Evolutionary conservation across 2,797 vertebrate genomes (phyloP), one percentile per base, ranked within the genome.

Genomic region (Malurus splendens): DNA sequence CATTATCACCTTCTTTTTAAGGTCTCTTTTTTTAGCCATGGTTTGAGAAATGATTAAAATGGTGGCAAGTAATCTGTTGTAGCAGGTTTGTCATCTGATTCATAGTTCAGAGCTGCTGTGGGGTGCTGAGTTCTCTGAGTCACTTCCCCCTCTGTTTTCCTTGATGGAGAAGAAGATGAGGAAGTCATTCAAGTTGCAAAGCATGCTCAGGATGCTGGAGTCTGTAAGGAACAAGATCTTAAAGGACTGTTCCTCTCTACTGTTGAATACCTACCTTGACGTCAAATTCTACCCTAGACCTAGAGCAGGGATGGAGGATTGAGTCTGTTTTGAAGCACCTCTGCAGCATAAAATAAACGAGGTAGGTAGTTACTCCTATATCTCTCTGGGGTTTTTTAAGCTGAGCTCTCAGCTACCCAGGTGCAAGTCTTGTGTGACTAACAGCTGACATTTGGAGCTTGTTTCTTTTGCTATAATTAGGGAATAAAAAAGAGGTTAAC

Each of bases 81-180:
- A 44, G n/a, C n/a, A 64, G n/a, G 56, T 10, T 80, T 56, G 38
- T 45, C 16, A 42, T 61, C 42, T 28, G 23, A 42, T n/a, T 75
- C 50, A 10, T 23, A 45, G 38, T 33, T 78, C 10, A 18, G 45
- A 59, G 50, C 67, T 82, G 38, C 45, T 48, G 20, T 45, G 22
- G 39, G 18, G 14, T 62, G 39, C 48, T 0, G 4, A 52, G 12
- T 32, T 76, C 88, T 62, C 14, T 28, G 56, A 77, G 61, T 80
- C 68, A 30, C 30, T 65, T 87, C 62, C 28, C 36, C 20, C 71
- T 78, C 38, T 61, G 10, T n/a, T 90, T 72, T 80, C 68, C 32
- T 38, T 80, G 38, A n/a, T 42, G 77, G 59, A 76, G 85, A 67
- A 79, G 60, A 62, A 65, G 54, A 75, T 47, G 70, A 87, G 68